phyloP scores from a whole-genome alignment of 2,797 vertebrate species.

The Nyctalus aviator region DNA sequence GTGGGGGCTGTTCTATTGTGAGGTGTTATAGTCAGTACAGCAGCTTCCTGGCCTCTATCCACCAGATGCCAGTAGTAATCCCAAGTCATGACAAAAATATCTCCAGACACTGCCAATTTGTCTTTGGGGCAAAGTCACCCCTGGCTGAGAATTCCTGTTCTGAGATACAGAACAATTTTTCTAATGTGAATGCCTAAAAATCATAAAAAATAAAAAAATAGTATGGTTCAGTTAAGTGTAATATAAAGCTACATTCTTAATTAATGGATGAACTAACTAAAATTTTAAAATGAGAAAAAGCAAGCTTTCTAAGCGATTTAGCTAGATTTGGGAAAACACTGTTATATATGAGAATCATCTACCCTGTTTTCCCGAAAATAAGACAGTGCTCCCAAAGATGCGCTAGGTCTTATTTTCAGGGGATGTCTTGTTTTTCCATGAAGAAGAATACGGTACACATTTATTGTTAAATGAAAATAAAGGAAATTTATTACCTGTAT shows the following conservation, averaged over 20 bases:
- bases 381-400: too few relatives aligned
- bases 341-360: neutral
- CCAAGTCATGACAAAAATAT: neutral
- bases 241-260: conserved; percentile 18
- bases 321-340: neutral
- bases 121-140: neutral
- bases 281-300: conserved; percentile 4
- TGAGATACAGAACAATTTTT: neutral
- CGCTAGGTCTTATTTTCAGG: too few relatives aligned
- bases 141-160: neutral
- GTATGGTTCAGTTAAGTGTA: neutral
- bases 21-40: neutral
- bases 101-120: neutral
- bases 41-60: neutral
- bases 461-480: too few relatives aligned
- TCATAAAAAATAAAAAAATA: neutral
- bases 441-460: too few relatives aligned
- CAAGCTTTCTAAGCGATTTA: conserved; percentile 40
- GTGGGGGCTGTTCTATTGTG: neutral
- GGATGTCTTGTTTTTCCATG: too few relatives aligned
- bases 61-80: neutral
- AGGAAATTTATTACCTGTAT: too few relatives aligned
- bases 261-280: neutral
- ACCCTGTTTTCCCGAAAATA: too few relatives aligned
- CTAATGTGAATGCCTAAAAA: neutral